Conservation (phyloP, 2,797 vertebrate species). For the Triplophysa yarkandensis region DNA sequence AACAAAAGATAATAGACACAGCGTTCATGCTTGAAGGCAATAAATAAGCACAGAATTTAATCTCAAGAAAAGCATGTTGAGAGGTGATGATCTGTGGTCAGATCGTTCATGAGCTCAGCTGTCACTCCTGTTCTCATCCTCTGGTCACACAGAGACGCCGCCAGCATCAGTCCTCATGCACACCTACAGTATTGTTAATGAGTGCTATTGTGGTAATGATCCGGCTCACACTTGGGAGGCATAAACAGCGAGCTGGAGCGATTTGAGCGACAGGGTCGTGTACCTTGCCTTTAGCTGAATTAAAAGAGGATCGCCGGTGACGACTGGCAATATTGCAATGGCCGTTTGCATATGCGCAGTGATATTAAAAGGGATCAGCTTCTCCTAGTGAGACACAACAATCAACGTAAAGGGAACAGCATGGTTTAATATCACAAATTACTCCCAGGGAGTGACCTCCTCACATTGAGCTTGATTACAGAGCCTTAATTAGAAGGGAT, state of each 20-base stretch:
- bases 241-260: conserved; percentile 39
- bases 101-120: background rate
- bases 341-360: conserved; percentile 97
- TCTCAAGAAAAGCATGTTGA: background rate
- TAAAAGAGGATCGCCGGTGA: conserved; percentile 93
- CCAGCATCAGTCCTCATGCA: conserved; percentile 9
- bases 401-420: conserved; percentile 80
- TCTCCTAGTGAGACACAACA: conserved; percentile 92
- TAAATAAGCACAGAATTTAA: conserved; percentile 2
- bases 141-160: background rate
- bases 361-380: conserved; percentile 99
- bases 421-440: conserved; percentile 99
- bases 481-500: conserved; percentile 97
- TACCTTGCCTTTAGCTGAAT: conserved; percentile 96
- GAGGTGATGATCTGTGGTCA: conserved; percentile 11
- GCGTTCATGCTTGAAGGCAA: conserved; percentile 3
- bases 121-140: background rate
- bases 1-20: conserved; percentile 9
- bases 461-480: conserved; percentile 93
- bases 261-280: conserved; percentile 97
- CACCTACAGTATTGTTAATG: conserved; percentile 25
- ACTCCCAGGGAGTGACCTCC: conserved; percentile 96
- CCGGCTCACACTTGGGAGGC: conserved; percentile 22
- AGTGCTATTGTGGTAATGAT: conserved; percentile 32
- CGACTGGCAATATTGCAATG: conserved; percentile 96